These are phyloP conservation scores for Actinia equina DNA, from an alignment of 64 coral and sea anemone species.

Conservation along the genomic window DNA sequence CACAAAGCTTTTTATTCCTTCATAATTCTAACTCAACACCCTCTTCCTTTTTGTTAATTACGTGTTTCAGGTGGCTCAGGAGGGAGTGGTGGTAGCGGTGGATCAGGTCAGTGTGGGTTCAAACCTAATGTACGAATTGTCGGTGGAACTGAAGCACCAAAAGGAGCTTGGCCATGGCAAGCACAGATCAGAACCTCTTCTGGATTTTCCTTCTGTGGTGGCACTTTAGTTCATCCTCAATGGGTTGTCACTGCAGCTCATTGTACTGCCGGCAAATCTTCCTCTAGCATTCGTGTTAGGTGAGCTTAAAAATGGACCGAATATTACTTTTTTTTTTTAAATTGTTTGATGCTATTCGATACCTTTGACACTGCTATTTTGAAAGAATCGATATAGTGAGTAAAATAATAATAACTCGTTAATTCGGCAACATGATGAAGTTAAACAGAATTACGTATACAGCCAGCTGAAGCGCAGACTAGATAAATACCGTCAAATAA, in stretches of 20 bases:
- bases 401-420: too few species aligned
- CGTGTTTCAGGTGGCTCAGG: neutral
- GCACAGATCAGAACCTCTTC: conserved; percentile 25
- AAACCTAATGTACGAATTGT: conserved; percentile 53
- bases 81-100: neutral
- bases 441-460: too few species aligned
- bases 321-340: too few species aligned
- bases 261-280: neutral
- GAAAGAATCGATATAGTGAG: too few species aligned
- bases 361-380: too few species aligned
- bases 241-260: conserved; percentile 72
- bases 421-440: too few species aligned
- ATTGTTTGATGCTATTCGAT: too few species aligned
- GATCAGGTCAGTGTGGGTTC: conserved; percentile 32
- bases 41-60: neutral
- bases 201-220: conserved; percentile 63
- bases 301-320: neutral
- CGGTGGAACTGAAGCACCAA: conserved; percentile 53
- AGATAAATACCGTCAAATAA: too few species aligned
- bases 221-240: conserved; percentile 53
- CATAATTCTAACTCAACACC: too few species aligned
- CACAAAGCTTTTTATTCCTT: too few species aligned
- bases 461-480: too few species aligned
- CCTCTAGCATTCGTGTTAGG: neutral
- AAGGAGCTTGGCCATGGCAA: conserved; percentile 77